Evolutionary conservation across 2,797 vertebrate species (phyloP).

Genomic region (Ispidina picta): DNA sequence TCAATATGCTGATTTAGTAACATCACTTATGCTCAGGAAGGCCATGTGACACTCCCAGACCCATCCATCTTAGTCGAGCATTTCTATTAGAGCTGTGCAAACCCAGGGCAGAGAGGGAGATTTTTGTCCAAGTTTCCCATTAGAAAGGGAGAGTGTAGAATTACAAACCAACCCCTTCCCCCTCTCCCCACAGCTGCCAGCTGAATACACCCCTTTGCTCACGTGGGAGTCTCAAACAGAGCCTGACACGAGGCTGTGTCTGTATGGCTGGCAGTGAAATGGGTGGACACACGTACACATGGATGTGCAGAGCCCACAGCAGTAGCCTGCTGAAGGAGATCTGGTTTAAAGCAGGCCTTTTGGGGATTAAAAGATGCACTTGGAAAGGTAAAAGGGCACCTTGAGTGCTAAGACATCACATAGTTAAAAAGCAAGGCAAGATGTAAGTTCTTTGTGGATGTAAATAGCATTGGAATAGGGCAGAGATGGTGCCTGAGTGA

Average conservation of each 20-base stretch:
- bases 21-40: conserved; percentile 61
- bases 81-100: conserved; percentile 45
- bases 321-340: background rate
- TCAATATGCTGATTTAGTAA: conserved; percentile 76
- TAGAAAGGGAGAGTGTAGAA: background rate
- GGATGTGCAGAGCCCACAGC: background rate
- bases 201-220: background rate
- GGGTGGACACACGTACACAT: background rate
- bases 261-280: background rate
- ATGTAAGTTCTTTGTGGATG: background rate
- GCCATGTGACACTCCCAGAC: conserved; percentile 55
- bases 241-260: background rate
- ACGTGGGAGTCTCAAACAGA: background rate
- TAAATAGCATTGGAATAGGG: background rate
- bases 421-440: background rate
- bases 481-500: background rate
- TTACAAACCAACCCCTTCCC: background rate
- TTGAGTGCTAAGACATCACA: background rate
- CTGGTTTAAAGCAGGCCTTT: background rate
- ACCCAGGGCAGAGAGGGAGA: background rate
- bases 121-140: conserved; percentile 6
- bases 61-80: conserved; percentile 49
- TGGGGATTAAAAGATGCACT: background rate
- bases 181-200: background rate
- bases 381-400: background rate